Conservation (phyloP, 2,797 vertebrate genomes). For the Peromyscus attwateri region DNA sequence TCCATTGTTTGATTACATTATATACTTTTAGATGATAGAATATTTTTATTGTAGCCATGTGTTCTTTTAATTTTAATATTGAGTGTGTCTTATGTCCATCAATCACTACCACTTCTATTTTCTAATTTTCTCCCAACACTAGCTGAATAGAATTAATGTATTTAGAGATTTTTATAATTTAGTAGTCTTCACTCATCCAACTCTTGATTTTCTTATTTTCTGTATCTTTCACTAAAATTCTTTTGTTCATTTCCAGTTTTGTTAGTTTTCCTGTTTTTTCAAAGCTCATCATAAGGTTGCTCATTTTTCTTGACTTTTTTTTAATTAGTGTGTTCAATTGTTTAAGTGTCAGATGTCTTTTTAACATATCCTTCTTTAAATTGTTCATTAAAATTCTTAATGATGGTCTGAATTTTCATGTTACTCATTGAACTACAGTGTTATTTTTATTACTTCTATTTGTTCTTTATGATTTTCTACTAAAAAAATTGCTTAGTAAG, state of each 20-base stretch:
- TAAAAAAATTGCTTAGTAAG: neutral
- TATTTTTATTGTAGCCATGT: neutral
- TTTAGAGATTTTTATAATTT: conserved; percentile 32
- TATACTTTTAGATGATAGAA: neutral
- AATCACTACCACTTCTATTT: neutral
- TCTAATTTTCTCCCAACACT: neutral
- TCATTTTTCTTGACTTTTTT: conserved; percentile 21
- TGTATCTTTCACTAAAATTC: neutral
- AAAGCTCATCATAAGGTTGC: neutral
- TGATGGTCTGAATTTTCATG: neutral
- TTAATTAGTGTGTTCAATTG: neutral
- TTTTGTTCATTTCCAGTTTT: neutral
- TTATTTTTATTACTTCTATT: neutral
- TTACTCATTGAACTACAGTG: neutral
- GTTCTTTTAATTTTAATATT: neutral
- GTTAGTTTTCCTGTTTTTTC: neutral
- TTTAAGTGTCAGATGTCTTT: neutral
- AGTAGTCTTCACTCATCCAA: neutral
- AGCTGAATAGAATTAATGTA: neutral
- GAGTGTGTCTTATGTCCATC: neutral
- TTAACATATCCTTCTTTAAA: neutral
- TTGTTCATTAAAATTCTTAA: neutral
- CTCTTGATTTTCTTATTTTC: neutral
- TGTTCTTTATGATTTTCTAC: neutral
- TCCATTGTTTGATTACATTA: neutral